These are phyloP conservation scores for Pelodytes ibericus DNA, from an alignment of 2,797 vertebrate species.

Conservation along the genomic window DNA sequence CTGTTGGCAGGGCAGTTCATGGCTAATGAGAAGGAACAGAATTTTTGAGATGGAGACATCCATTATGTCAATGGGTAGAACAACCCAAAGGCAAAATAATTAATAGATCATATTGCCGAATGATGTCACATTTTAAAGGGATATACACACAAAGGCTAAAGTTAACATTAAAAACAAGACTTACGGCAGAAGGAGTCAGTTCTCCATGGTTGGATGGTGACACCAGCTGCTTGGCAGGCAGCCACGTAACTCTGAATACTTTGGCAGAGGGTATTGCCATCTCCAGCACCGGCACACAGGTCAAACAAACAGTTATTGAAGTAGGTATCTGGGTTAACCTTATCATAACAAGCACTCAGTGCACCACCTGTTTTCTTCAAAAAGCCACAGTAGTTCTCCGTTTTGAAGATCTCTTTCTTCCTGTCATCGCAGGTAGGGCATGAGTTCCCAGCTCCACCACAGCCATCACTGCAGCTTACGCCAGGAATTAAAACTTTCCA, in stretches of 20 bases:
- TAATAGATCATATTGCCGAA: no score
- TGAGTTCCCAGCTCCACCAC: slow-evolving; percentile 16
- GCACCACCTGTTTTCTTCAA: slow-evolving; percentile 58
- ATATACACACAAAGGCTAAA: no score
- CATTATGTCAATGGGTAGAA: no score
- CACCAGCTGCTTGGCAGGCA: slow-evolving; percentile 65
- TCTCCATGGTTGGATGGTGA: slow-evolving; percentile 71
- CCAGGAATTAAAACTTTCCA: slow-evolving; percentile 61
- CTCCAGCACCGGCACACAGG: slow-evolving; percentile 64
- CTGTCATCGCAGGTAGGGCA: slow-evolving; percentile 20
- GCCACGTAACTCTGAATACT: slow-evolving; percentile 70
- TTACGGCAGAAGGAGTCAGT: slow-evolving; percentile 72
- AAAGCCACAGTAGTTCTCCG: slow-evolving; percentile 63
- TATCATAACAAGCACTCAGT: slow-evolving; percentile 66
- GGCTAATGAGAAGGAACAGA: slow-evolving; percentile 62
- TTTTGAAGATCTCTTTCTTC: slow-evolving; percentile 51
- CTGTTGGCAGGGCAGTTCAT: slow-evolving; percentile 76
- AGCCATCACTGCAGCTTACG: slow-evolving; percentile 57
- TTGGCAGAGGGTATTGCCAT: slow-evolving; percentile 68
- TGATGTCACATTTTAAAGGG: neutral
- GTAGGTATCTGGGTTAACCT: slow-evolving; percentile 65
- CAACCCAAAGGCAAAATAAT: no score
- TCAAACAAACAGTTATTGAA: slow-evolving; percentile 73
- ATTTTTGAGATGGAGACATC: no score
- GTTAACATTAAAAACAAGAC: slow-evolving; percentile 42